phyloP scores from a whole-genome alignment of 2,888 invertebrate species.

The Platycnemis pennipes region DNA sequence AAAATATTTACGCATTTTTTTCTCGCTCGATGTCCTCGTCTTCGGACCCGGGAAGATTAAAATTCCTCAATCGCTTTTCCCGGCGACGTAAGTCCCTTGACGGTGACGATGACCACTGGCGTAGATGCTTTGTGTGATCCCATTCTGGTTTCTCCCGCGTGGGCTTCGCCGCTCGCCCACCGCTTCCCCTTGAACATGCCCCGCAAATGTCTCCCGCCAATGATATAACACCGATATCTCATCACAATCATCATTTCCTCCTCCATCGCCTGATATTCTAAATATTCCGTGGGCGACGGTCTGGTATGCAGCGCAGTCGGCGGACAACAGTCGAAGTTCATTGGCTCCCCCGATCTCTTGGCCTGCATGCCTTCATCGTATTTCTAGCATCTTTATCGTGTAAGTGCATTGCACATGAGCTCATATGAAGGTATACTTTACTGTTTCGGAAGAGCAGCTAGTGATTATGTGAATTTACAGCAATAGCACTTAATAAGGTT shows the following conservation, averaged over 20 bases:
- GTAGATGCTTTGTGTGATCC: background rate
- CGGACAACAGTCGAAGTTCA: background rate
- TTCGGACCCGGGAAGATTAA: background rate
- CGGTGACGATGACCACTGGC: background rate
- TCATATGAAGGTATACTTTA: no score
- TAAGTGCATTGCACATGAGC: no score
- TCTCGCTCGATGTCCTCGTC: background rate
- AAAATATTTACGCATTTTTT: background rate
- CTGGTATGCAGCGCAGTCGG: background rate
- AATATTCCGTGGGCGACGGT: conserved; percentile 29
- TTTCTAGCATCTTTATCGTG: no score
- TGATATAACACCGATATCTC: conserved; percentile 41
- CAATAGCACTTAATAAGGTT: no score
- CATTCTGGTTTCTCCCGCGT: background rate
- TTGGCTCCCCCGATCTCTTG: background rate
- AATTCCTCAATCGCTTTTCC: background rate
- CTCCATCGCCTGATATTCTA: background rate
- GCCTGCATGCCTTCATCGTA: no score
- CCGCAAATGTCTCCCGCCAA: conserved; percentile 50
- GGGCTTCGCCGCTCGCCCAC: conserved; percentile 32
- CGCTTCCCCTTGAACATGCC: conserved; percentile 10
- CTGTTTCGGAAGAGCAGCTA: no score
- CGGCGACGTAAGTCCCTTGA: background rate
- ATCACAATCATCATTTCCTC: background rate
- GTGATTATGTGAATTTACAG: no score